Percentiles rank a stretch among this genome's conserved stretches.
These are phyloP conservation scores for Drosophila rellima DNA, from an alignment of 2,888 invertebrate species.

Conservation along the genomic window DNA sequence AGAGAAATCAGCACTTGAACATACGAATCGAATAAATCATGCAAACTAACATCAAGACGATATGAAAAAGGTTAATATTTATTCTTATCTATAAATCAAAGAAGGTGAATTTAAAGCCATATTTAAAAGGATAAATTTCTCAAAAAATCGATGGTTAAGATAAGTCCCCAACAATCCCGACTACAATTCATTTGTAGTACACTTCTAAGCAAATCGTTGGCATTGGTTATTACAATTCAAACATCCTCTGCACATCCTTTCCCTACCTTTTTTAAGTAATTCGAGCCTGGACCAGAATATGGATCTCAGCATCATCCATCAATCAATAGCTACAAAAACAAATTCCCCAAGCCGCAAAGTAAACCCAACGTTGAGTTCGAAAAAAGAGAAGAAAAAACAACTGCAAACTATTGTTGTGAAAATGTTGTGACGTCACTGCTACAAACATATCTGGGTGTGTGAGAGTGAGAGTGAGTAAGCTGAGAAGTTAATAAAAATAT, in stretches of 20 bases:
- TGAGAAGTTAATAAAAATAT: background rate
- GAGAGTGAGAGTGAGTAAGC: background rate
- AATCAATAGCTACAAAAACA: constrained; percentile 7
- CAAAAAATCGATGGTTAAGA: no score
- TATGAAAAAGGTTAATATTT: background rate
- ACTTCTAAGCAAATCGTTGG: constrained; percentile 29
- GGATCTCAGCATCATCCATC: constrained; percentile 9
- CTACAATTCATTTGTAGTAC: background rate
- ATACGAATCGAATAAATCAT: constrained; percentile 22
- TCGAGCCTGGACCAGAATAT: background rate
- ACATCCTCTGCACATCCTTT: background rate
- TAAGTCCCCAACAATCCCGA: no score
- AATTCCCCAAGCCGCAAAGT: background rate
- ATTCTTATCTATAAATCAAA: background rate
- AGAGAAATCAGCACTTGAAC: background rate
- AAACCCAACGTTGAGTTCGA: background rate
- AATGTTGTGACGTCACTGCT: background rate
- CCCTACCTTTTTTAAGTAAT: background rate
- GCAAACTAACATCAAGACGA: constrained; percentile 16
- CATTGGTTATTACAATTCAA: constrained; percentile 42
- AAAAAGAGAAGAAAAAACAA: background rate
- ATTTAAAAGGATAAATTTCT: no score
- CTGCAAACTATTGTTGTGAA: constrained; percentile 9
- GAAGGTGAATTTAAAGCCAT: no score
- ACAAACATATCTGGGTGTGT: background rate